These are phyloP conservation scores for Gymnocypris eckloni DNA, from an alignment of 2,797 vertebrate genomes.

Conservation along the genomic window DNA sequence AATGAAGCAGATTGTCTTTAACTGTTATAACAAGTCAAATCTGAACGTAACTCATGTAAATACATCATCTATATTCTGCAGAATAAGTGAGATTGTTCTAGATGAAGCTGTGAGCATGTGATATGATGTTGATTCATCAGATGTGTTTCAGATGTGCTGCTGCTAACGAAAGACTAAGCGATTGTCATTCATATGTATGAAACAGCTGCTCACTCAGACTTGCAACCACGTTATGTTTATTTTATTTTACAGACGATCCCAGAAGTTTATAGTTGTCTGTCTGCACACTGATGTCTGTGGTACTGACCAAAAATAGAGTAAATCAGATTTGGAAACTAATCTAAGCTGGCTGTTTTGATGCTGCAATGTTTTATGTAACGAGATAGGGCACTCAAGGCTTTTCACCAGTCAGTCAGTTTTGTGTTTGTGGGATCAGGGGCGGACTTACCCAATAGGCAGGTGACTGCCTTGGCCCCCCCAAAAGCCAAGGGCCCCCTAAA, in stretches of 20 bases:
- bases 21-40: neutral
- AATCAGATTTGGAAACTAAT: neutral
- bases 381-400: neutral
- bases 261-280: neutral
- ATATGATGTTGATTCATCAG: neutral
- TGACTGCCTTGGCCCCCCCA: too few relatives aligned
- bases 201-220: constrained; percentile 7
- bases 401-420: neutral
- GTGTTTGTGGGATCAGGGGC: too few relatives aligned
- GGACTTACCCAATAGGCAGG: too few relatives aligned
- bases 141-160: neutral
- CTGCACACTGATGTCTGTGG: neutral
- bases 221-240: neutral
- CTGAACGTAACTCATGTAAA: neutral
- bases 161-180: neutral
- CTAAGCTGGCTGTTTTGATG: neutral
- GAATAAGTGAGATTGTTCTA: neutral
- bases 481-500: too few relatives aligned
- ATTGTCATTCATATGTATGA: constrained; percentile 11
- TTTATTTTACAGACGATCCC: constrained; percentile 3
- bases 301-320: neutral
- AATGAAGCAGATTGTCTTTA: neutral
- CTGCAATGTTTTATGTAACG: neutral
- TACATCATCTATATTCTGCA: neutral
- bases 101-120: neutral